Evolutionary conservation across 2,888 invertebrate genomes (phyloP), one percentile per base, ranked within the genome.

Genomic region (Dioctria rufipes): DNA sequence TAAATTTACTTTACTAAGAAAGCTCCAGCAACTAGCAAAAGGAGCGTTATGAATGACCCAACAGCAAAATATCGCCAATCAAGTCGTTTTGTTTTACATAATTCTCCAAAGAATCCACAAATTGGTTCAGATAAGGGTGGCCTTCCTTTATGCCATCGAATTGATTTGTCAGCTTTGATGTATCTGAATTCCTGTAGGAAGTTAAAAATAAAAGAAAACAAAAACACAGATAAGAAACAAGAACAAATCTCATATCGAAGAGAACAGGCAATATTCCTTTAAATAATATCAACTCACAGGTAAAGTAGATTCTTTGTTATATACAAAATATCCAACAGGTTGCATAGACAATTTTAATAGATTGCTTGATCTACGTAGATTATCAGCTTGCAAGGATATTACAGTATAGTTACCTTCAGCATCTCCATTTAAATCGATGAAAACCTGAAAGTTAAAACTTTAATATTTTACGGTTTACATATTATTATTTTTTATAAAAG

Each of bases 351-450:
- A 93, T 25, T 92, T 91, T 0, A 92, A 89, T 0, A 91, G 89
- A 0, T 90, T 91, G 83, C 89, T 90, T 2, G 86, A 87, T 2
- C 80, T 85, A 5, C 83, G 82, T 8, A 90, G 89, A 3, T 88
- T 86, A 84, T 94, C 93, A 66, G 92, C 92, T 82, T 94, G 90
- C 73, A 96, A 89, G 0, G 95, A 94, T 40, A 97, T 93, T 0
- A 97, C 94, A 0, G 96, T 95, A 89, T 95, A 97, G 89, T 97
- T 97, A 0, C 96, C 97, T 86, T 97, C 96, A 0, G 97, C 96
- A 86, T 98, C 96, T 0, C 97, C 97, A 83, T 95, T 94, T 3
- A 91, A 92, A 87, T 98, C 96, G 86, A 98, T 96, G 84, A 93
- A 94, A 8, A 95, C 94, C 95, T 95, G 8, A 8, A 60, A 11